Evolutionary conservation across 2,888 invertebrate species (phyloP), one percentile per base, ranked within the genome.

Genomic region (Tenthredo scrophulariae): DNA sequence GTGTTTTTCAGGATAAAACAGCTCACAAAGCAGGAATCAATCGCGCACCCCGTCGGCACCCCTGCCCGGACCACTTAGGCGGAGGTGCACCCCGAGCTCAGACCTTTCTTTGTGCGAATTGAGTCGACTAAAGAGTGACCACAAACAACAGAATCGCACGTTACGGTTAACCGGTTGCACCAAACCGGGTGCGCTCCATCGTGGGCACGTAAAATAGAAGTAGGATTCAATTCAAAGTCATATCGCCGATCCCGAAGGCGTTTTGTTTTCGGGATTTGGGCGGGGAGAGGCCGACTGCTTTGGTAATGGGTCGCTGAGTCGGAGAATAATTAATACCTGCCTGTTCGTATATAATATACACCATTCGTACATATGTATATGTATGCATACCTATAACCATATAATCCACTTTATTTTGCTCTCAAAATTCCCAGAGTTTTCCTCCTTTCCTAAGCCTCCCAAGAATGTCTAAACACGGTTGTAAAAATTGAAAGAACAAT

Each of bases 261-360:
- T 93, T 93, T 93, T 93, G 93, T 93, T 93, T 91, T 92, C 88
- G 87, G 88, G 89, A 89, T 87, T 88, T 89, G 92, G 93, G 92
- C 92, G 93, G 92, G 90, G 90, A 91, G 92, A 91, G 93, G 92
- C 89, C 90, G 92, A 90, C 88, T 92, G 92, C 91, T 93, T 92
- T 90, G 90, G 89, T 89, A 90, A 91, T 91, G 90, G 91, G 89
- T 93, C 92, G 91, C 86, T 92, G 91, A 90, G 89, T 91, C 90
- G 90, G 90, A 89, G 86, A 90, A 90, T 90, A 70, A 83, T 83
- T 67, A 70, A 83, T 83, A 83, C 83, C 83, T 70, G 83, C 18
- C 18, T 77, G 13, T 79, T 62, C 58, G 33, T 33, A 18, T 29
- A 18, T 18, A n/a, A n/a, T 62, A 50, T 18, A 50, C 50, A 18